Percentiles rank a stretch among this genome's conserved stretches.
Evolutionary conservation across 2,888 invertebrate species (phyloP).

Genomic region (Lasiommata megera): DNA sequence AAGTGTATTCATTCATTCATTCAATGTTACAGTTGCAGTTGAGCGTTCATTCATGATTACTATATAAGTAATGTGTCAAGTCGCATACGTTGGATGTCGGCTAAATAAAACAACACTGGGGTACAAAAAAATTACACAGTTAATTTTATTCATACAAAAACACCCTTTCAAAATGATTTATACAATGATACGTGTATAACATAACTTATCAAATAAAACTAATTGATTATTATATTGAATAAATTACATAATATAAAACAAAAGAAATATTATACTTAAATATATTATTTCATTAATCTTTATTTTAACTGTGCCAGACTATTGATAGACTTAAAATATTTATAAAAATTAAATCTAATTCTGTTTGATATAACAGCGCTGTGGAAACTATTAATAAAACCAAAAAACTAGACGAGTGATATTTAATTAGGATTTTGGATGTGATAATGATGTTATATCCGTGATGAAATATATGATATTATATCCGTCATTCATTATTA

Average conservation of each 20-base stretch:
- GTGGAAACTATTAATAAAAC: no score
- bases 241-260: neutral
- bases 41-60: no score
- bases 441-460: no score
- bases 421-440: no score
- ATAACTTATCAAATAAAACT: neutral
- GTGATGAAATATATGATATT: no score
- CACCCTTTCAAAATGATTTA: conserved; percentile 66
- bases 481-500: no score
- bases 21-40: no score
- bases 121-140: conserved; percentile 57
- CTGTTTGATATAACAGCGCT: no score
- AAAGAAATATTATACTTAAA: neutral
- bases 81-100: no score
- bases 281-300: neutral
- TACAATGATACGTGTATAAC: conserved; percentile 53
- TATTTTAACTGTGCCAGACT: neutral
- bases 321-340: neutral
- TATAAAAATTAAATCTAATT: no score
- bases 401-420: no score
- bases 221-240: neutral
- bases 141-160: conserved; percentile 53
- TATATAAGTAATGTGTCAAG: neutral
- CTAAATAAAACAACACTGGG: neutral
- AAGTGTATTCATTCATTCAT: no score